These are phyloP conservation scores for Andrena camellia DNA, from an alignment of 2,888 invertebrate species.

Conservation along the genomic window DNA sequence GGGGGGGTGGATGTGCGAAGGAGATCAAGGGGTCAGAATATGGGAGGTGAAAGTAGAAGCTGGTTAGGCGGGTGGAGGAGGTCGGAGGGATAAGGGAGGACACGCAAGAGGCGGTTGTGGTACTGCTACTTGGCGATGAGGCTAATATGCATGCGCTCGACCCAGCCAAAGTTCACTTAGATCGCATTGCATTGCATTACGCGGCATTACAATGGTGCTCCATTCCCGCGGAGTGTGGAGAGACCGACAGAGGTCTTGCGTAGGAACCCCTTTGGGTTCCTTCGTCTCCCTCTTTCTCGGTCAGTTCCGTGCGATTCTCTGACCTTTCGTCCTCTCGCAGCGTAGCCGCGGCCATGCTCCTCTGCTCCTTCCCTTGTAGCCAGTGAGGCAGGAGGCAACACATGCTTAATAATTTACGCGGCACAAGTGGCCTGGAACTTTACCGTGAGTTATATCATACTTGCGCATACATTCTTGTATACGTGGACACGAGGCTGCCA, in stretches of 20 bases:
- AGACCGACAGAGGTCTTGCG: constrained; percentile 26
- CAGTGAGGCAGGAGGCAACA: constrained; percentile 72
- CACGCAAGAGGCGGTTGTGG: constrained; percentile 63
- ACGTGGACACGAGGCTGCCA: constrained; percentile 58
- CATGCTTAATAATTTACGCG: constrained; percentile 80
- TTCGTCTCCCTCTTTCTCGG: constrained; percentile 28
- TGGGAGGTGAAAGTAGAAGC: background rate
- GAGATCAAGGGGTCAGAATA: constrained; percentile 35
- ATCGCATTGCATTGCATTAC: constrained; percentile 76
- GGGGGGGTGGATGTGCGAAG: constrained; percentile 20
- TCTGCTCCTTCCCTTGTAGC: constrained; percentile 17
- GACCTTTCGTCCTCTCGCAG: constrained; percentile 63
- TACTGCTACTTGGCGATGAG: constrained; percentile 72
- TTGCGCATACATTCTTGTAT: constrained; percentile 70
- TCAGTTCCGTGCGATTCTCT: constrained; percentile 46
- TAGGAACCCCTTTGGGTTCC: constrained; percentile 35
- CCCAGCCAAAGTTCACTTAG: constrained; percentile 77
- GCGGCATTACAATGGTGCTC: constrained; percentile 73
- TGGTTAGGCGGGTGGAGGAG: background rate
- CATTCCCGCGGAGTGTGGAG: constrained; percentile 28
- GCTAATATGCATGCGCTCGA: constrained; percentile 79
- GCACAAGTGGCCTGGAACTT: constrained; percentile 80
- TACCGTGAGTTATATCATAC: constrained; percentile 79
- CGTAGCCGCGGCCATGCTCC: constrained; percentile 13
- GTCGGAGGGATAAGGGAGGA: constrained; percentile 28